Percentiles rank a stretch among this genome's conserved stretches.
Conservation (phyloP, 2,113 vertebrate species). For the Zosterops hypoxanthus region DNA sequence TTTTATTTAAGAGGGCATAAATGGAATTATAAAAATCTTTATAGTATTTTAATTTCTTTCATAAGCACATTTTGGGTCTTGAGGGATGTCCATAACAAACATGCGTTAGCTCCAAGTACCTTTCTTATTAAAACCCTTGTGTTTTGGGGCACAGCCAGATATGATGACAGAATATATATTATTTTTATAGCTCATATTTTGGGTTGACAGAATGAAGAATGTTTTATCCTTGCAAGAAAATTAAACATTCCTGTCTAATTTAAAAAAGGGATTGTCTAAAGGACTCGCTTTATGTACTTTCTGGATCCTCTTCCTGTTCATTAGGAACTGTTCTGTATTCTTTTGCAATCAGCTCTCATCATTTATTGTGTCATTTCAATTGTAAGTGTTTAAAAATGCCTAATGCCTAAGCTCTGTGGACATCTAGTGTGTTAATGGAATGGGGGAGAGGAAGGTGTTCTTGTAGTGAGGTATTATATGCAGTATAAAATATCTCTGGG, state of each 20-base stretch:
- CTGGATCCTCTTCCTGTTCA: neutral
- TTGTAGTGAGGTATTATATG: neutral
- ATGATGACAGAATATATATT: constrained; percentile 27
- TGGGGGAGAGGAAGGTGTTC: neutral
- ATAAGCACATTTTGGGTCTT: neutral
- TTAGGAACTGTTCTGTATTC: neutral
- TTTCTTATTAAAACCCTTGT: neutral
- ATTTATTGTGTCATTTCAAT: neutral
- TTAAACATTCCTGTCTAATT: constrained; percentile 7
- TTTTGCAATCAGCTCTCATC: neutral
- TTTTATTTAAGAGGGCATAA: neutral
- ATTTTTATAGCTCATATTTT: constrained; percentile 11
- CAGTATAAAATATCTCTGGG: neutral
- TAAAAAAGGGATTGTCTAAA: neutral
- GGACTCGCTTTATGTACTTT: neutral
- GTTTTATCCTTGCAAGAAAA: neutral
- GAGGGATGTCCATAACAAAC: neutral
- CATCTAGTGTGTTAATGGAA: neutral
- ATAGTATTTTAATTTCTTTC: neutral
- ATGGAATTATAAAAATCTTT: neutral
- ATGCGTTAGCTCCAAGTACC: neutral
- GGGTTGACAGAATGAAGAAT: neutral
- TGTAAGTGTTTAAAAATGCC: neutral
- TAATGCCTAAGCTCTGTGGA: neutral
- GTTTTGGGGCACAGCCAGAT: neutral